These are phyloP conservation scores for Corapipo altera DNA, from an alignment of 2,113 vertebrate species.

Conservation along the genomic window DNA sequence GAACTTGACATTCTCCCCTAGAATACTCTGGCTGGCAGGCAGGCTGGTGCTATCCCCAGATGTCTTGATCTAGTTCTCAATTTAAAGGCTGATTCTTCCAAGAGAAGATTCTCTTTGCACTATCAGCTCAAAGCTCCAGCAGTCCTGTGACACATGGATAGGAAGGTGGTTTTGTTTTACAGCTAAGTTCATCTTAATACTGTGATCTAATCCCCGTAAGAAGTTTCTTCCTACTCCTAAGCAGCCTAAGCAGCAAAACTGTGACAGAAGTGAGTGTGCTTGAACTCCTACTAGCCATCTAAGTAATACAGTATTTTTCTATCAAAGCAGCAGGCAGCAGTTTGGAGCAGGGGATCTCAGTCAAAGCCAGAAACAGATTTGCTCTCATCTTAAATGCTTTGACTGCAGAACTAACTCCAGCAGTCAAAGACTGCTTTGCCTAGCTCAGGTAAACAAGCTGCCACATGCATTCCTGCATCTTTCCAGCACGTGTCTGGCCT, in stretches of 20 bases:
- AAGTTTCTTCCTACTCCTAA: background rate
- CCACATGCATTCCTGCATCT: background rate
- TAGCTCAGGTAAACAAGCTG: background rate
- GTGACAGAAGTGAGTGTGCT: background rate
- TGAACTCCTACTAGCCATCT: background rate
- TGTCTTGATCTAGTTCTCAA: background rate
- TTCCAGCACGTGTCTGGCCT: background rate
- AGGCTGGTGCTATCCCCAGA: background rate
- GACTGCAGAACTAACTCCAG: background rate
- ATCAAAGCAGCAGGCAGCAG: background rate
- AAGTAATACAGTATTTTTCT: background rate
- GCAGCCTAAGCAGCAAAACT: background rate
- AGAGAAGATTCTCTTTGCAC: background rate
- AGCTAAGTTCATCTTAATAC: background rate
- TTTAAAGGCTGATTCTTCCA: background rate
- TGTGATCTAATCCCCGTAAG: background rate
- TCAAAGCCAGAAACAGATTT: background rate
- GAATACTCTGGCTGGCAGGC: background rate
- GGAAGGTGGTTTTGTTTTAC: background rate
- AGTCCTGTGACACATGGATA: background rate
- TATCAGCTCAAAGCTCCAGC: background rate
- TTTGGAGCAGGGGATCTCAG: background rate
- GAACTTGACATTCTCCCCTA: background rate
- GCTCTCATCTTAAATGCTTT: background rate
- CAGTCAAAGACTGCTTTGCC: background rate